These are phyloP conservation scores for Oceanites oceanicus DNA, from an alignment of 2,113 vertebrate genomes.

Conservation along the genomic window DNA sequence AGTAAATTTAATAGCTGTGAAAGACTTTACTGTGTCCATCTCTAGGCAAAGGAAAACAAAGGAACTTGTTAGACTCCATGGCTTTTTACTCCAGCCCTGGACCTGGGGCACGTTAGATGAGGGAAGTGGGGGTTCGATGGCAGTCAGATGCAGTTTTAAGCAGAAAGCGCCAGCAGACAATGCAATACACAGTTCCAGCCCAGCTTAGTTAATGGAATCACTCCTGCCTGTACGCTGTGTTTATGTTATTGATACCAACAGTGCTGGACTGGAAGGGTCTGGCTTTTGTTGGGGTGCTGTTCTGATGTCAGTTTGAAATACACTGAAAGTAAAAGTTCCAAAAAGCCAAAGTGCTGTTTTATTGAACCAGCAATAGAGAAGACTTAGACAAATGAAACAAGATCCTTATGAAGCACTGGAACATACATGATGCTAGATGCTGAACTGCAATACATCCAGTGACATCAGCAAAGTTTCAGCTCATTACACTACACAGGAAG, in stretches of 20 bases:
- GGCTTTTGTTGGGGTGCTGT: conserved; percentile 19
- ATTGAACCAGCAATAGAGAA: neutral
- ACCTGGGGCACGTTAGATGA: neutral
- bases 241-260: conserved; percentile 16
- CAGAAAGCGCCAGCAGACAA: neutral
- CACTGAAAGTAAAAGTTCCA: neutral
- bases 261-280: neutral
- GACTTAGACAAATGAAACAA: conserved; percentile 22
- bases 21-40: neutral
- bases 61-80: neutral
- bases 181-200: neutral
- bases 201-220: neutral
- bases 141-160: neutral
- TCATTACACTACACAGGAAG: neutral
- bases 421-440: neutral
- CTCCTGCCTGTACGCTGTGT: neutral
- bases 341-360: conserved; percentile 40
- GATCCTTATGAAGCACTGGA: neutral
- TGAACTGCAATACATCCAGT: neutral
- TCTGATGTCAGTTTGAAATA: conserved; percentile 43
- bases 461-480: neutral
- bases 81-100: neutral
- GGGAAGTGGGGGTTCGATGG: neutral
- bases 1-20: neutral
- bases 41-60: neutral